phyloP scores from a whole-genome alignment of 92 coral and sea anemone genomes.

The Porites lobata region DNA sequence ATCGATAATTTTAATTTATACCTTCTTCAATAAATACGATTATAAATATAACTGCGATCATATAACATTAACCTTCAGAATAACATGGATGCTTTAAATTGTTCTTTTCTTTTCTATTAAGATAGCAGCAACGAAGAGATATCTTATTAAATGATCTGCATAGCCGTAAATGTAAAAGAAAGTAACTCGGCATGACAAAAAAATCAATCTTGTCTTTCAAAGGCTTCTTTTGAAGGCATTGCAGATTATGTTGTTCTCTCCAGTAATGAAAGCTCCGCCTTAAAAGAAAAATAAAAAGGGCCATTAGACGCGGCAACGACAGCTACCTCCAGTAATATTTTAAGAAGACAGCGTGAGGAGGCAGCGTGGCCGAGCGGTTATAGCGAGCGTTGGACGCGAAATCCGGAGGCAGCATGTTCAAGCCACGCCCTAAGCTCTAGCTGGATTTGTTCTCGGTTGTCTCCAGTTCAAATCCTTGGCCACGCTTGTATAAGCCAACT shows the following conservation, averaged over 20 bases:
- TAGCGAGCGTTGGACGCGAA: too few species aligned
- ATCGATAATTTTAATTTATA: too few species aligned
- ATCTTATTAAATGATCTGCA: not conserved
- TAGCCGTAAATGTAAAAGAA: not conserved
- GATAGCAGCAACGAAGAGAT: not conserved
- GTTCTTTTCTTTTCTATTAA: not conserved
- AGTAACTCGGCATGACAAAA: not conserved
- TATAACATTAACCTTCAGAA: not conserved
- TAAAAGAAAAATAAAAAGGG: not conserved
- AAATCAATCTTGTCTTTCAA: not conserved
- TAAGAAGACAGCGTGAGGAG: not conserved
- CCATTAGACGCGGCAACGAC: not conserved
- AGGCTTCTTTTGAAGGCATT: not conserved
- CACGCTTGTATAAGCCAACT: too few species aligned
- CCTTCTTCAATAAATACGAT: too few species aligned
- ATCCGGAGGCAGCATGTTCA: too few species aligned
- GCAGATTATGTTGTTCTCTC: not conserved
- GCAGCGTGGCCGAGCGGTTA: too few species aligned
- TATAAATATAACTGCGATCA: too few species aligned
- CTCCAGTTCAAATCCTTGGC: too few species aligned
- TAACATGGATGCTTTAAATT: not conserved
- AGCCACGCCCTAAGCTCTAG: too few species aligned
- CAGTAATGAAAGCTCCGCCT: conserved; percentile 39
- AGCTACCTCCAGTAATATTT: not conserved
- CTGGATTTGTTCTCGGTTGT: too few species aligned